A percentile compares a stretch with the other conserved stretches of the same genome.
phyloP scores from a whole-genome alignment of 30 jellyfish, hydroid and myxozoan genomes.

The Clytia hemisphaerica region DNA sequence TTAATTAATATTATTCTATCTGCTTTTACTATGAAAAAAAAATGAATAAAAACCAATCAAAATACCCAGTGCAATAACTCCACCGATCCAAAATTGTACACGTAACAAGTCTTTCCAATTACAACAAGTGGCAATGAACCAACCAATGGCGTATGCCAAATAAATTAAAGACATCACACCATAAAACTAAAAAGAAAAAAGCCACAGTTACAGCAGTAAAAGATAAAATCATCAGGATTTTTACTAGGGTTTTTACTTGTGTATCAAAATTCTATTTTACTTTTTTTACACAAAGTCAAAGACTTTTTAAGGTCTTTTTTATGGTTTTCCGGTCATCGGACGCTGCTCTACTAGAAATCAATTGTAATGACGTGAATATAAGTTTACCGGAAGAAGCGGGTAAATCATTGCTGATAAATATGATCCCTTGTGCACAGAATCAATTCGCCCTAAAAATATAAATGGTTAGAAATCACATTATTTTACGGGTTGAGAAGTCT shows the following conservation, averaged over 20 bases:
- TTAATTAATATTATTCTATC: too few relatives aligned
- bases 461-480: background rate
- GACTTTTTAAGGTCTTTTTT: too few relatives aligned
- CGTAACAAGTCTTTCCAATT: constrained; percentile 87
- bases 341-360: background rate
- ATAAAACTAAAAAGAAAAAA: constrained; percentile 43
- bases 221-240: background rate
- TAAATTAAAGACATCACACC: constrained; percentile 81
- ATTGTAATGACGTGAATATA: background rate
- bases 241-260: background rate
- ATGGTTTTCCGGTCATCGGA: too few relatives aligned
- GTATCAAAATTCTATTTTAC: too few relatives aligned
- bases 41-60: background rate
- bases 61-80: constrained; percentile 84
- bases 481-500: background rate
- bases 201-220: background rate
- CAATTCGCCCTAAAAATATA: constrained; percentile 44
- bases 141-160: constrained; percentile 67
- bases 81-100: constrained; percentile 92
- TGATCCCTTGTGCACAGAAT: constrained; percentile 36
- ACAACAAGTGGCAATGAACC: constrained; percentile 81
- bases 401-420: constrained; percentile 76
- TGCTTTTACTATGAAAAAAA: background rate
- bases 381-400: constrained; percentile 81
- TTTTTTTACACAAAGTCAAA: too few relatives aligned